Evolutionary conservation across 2,797 vertebrate species (phyloP).

Genomic region (Leuciscus waleckii): DNA sequence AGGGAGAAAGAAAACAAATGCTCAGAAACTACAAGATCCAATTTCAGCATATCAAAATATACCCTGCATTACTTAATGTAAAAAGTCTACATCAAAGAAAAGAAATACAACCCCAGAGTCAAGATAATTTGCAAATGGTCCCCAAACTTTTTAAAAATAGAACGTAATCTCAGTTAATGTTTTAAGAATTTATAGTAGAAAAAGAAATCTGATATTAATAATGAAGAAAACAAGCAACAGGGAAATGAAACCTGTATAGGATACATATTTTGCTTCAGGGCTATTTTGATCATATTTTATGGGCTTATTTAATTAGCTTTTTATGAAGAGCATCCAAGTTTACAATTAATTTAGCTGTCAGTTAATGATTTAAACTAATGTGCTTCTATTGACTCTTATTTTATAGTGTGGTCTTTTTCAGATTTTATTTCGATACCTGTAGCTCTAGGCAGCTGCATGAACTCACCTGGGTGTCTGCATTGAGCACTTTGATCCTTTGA

Average conservation of each 20-base stretch:
- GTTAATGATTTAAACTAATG: conserved; percentile 2
- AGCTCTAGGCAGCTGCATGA: neutral
- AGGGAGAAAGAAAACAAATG: neutral
- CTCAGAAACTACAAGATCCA: neutral
- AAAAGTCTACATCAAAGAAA: neutral
- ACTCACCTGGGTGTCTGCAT: conserved; percentile 95
- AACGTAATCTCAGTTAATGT: neutral
- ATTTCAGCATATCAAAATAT: neutral
- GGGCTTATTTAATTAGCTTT: neutral
- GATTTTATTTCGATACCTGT: neutral
- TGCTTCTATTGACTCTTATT: neutral
- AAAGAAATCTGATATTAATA: neutral
- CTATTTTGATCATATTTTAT: neutral
- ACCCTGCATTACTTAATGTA: neutral
- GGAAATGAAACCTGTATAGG: neutral
- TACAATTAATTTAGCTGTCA: neutral
- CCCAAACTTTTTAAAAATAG: neutral
- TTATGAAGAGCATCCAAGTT: neutral
- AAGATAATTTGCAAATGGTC: neutral
- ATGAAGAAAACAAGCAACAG: neutral
- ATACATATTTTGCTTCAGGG: neutral
- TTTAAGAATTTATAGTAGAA: neutral
- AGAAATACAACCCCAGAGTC: neutral
- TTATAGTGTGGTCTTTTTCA: conserved; percentile 1
- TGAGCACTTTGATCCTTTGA: conserved; percentile 98